These are phyloP conservation scores for Numenius phaeopus DNA, from an alignment of 2,797 vertebrate genomes.

Conservation along the genomic window DNA sequence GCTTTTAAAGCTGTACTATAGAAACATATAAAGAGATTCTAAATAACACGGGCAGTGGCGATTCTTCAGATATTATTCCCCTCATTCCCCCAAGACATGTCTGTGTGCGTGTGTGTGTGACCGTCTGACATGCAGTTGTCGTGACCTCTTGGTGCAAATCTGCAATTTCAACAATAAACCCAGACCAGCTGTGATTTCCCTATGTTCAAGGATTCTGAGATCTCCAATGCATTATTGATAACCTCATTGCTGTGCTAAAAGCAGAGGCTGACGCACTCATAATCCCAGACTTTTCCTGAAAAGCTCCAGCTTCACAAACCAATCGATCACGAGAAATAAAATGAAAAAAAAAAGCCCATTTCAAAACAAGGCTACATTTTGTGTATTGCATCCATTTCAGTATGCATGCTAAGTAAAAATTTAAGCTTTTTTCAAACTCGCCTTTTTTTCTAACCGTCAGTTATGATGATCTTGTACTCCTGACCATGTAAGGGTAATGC, in stretches of 20 bases:
- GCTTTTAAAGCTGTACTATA: constrained; percentile 44
- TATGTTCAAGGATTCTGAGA: constrained; percentile 58
- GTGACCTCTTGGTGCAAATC: constrained; percentile 68
- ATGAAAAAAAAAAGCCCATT: not conserved
- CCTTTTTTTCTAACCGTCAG: not conserved
- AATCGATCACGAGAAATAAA: constrained; percentile 52
- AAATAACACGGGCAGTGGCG: constrained; percentile 38
- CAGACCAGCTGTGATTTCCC: constrained; percentile 70
- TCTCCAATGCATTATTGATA: constrained; percentile 81
- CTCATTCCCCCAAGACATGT: constrained; percentile 41
- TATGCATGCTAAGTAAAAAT: constrained; percentile 6
- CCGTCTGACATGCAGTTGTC: constrained; percentile 57
- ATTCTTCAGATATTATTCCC: constrained; percentile 28
- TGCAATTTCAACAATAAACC: constrained; percentile 67
- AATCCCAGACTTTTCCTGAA: constrained; percentile 73
- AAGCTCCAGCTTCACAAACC: constrained; percentile 52
- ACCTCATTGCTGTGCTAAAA: constrained; percentile 74
- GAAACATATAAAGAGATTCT: constrained; percentile 43
- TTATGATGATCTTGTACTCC: not conserved
- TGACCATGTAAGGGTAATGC: not conserved
- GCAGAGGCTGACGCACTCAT: constrained; percentile 64
- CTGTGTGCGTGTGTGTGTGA: constrained; percentile 20
- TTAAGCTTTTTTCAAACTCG: not conserved
- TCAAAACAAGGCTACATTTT: constrained; percentile 18
- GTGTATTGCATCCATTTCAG: not conserved